Evolutionary conservation across 2,113 vertebrate genomes (phyloP), one percentile per base, ranked within the genome.

Genomic region (Lota lota): DNA sequence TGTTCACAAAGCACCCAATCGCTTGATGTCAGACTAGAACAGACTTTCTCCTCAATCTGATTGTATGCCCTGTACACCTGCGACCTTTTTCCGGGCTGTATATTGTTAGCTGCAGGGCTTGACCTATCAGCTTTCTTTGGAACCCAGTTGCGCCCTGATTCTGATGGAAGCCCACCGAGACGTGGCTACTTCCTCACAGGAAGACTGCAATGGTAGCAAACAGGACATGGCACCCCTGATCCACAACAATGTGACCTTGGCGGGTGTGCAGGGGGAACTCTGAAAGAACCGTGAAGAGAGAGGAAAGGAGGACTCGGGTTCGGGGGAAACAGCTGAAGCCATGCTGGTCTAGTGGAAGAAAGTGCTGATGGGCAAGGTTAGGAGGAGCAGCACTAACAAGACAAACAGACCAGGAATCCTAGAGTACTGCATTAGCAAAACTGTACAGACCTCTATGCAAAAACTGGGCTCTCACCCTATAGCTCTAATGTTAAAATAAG

Each of bases 201-300:
- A 84, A 81, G 88, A 79, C 82, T 79, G 79, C 72, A 80, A 73
- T 79, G 76, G 81, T 74, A 87, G 84, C 85, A 86, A 89, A 90
- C 84, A 87, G 88, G 84, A 89, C 78, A 80, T 79, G 72, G 80
- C 86, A 83, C 71, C 80, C 72, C 40, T 14, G 7, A 47, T 8
- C 40, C 10, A 12, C 10, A 14, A 11, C 10, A 8, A 47, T 47
- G 40, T 47, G 12, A 10, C 40, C 40, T 47, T 47, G 40, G 40
- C 40, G 7, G 40, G 40, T 14, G 40, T 70, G 72, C 18, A 22
- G 68, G 73, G 40, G 40, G 6, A 47, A 83, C 72, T 78, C 21
- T 36, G 60, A 83, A 82, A 82, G 83, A 66, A 62, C 70, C 54
- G 53, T 69, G 74, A 77, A 69, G 77, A 72, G 72, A 76, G 50